Conservation (phyloP, 2,797 vertebrate genomes). For the Artibeus jamaicensis region DNA sequence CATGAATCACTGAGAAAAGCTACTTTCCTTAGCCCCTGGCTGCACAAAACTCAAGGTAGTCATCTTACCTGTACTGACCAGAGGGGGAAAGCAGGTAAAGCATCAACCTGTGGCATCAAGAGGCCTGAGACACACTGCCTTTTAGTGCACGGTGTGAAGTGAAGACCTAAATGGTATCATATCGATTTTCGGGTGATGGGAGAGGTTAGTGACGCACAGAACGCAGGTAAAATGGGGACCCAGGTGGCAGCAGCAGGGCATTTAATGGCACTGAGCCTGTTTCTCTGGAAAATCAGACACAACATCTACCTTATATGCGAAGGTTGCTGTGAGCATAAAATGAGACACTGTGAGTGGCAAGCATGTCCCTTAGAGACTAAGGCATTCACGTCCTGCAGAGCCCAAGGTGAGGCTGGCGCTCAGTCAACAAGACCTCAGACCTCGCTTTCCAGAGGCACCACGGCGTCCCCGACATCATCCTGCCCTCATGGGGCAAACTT, state of each 20-base stretch:
- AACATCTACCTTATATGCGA: neutral
- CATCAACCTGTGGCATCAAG: neutral
- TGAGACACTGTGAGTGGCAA: neutral
- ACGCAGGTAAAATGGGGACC: neutral
- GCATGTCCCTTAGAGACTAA: neutral
- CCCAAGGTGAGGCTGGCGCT: neutral
- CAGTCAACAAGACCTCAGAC: neutral
- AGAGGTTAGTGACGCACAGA: neutral
- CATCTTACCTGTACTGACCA: neutral
- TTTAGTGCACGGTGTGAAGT: neutral
- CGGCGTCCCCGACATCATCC: neutral
- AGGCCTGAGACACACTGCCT: neutral
- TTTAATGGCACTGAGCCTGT: neutral
- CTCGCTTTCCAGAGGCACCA: neutral
- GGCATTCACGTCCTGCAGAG: neutral
- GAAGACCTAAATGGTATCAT: neutral
- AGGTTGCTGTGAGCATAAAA: neutral
- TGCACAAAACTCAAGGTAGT: neutral
- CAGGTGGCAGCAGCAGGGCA: neutral
- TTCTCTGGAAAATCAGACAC: neutral
- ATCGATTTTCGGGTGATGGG: neutral
- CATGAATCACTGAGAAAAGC: neutral
- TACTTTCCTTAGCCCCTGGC: neutral
- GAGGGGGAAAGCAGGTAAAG: neutral
- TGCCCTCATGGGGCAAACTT: neutral